Conservation (phyloP, 1,140 invertebrate genomes). For the Notospermus geniculatus region DNA sequence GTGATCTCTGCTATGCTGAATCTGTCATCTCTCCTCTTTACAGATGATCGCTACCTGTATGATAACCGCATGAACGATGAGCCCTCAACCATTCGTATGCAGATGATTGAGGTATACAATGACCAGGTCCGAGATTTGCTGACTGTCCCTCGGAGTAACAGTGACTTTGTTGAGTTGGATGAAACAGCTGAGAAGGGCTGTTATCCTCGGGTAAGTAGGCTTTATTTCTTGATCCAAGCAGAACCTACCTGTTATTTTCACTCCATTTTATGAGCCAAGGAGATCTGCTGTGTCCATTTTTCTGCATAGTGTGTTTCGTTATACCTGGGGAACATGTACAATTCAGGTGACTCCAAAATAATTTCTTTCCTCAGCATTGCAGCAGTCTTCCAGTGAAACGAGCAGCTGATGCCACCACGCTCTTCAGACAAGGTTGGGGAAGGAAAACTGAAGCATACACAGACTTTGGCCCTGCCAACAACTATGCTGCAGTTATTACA, state of each 20-base stretch:
- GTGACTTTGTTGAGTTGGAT: conserved; percentile 30
- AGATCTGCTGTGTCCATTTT: too few relatives aligned
- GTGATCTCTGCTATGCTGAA: too few relatives aligned
- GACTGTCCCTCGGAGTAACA: conserved; percentile 22
- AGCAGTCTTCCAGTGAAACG: conserved; percentile 21
- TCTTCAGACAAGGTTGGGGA: conserved; percentile 34
- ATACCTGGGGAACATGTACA: too few relatives aligned
- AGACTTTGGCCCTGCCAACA: conserved; percentile 37
- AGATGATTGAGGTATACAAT: conserved; percentile 44
- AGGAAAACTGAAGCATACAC: conserved; percentile 30
- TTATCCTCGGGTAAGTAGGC: conserved; percentile 29
- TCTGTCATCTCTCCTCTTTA: not conserved
- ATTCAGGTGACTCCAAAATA: too few relatives aligned
- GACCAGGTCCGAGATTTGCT: conserved; percentile 40
- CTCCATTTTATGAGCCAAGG: too few relatives aligned
- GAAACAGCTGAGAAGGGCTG: conserved; percentile 40
- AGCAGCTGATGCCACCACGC: conserved; percentile 28
- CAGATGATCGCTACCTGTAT: conserved; percentile 25
- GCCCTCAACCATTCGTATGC: conserved; percentile 28
- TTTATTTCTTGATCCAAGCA: not conserved
- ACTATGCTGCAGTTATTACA: conserved; percentile 33
- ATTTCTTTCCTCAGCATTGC: conserved; percentile 24
- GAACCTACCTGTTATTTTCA: too few relatives aligned
- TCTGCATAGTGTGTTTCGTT: too few relatives aligned
- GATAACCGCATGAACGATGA: conserved; percentile 23